These are phyloP conservation scores for Brachionus plicatilis DNA, from an alignment of 1,140 invertebrate genomes.

Conservation along the genomic window DNA sequence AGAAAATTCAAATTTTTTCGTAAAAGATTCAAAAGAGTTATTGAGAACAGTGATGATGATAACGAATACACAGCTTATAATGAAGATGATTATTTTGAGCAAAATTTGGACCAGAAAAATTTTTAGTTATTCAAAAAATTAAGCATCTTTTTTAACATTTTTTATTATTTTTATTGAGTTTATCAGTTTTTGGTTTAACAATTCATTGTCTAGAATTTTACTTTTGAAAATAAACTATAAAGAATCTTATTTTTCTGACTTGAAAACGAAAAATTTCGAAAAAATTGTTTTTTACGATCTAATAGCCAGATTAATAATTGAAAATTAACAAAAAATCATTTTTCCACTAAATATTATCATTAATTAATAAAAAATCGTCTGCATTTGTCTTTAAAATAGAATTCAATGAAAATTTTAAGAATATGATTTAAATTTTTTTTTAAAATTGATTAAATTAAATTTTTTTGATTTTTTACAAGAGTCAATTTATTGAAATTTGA, in stretches of 20 bases:
- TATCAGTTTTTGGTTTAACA: background rate
- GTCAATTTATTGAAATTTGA: too few relatives aligned
- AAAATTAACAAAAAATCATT: too few relatives aligned
- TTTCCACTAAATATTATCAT: too few relatives aligned
- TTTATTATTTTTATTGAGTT: background rate
- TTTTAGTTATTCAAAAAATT: background rate
- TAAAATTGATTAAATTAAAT: too few relatives aligned
- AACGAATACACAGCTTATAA: slow-evolving; percentile 17
- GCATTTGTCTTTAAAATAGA: too few relatives aligned
- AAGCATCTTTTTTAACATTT: background rate
- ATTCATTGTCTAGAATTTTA: background rate
- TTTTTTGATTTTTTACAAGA: too few relatives aligned
- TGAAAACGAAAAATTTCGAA: too few relatives aligned
- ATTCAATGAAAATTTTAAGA: too few relatives aligned
- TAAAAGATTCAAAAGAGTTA: background rate
- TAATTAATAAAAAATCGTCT: too few relatives aligned
- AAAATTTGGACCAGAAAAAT: background rate
- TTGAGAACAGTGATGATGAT: slow-evolving; percentile 13
- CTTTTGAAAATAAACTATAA: background rate
- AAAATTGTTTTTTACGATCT: too few relatives aligned
- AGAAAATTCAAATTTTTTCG: background rate
- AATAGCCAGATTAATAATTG: too few relatives aligned
- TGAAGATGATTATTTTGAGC: slow-evolving; percentile 33
- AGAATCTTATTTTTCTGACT: background rate
- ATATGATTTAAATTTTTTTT: too few relatives aligned